Evolutionary conservation across 37 sponge, comb jelly and placozoan species (phyloP), one percentile per base, ranked within the genome.

Genomic region (Haliclona indistincta): DNA sequence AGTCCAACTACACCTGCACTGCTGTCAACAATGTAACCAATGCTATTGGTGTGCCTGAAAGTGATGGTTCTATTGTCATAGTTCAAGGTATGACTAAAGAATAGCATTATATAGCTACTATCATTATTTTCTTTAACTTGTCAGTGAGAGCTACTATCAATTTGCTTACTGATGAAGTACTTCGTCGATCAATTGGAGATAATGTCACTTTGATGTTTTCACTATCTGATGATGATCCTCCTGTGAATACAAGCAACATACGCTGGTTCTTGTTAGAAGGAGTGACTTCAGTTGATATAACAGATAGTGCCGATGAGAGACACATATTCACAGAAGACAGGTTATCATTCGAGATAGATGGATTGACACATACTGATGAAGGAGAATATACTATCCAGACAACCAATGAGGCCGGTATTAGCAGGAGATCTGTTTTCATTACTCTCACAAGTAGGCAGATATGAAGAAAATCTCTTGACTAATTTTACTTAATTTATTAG

Each of bases 1-100:
- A 58, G 28, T 58, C 60, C 28, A 58, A 58, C n/a, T 58, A 58
- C 60, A 58, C 60, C 7, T 58, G 60, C 60, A 58, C 60, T 58
- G 60, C 60, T 25, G 28, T 25, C 28, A 58, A 58, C 25, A 58
- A 58, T 58, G 60, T 58, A n/a, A 58, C 60, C n/a, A 58, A 58
- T 58, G 60, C 25, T 25, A 58, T 58, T 26, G n/a, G n/a, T 58
- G 60, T 20, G 7, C 22, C 25, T 8, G 60, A 58, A 7, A 20
- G n/a, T 25, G 60, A 6, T 7, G n/a, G 26, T 25, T 25, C 26
- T 20, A 25, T 26, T 20, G 6, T 58, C n/a, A 58, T 26, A 7
- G 60, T 58, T 25, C 60, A 58, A 58, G 60, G 60, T 58, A 25
- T 25, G 60, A 6, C 23, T 25, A 47, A 47, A 13, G 13, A 17